Evolutionary conservation across 2,797 vertebrate species (phyloP).

Genomic region (Gymnocypris eckloni): DNA sequence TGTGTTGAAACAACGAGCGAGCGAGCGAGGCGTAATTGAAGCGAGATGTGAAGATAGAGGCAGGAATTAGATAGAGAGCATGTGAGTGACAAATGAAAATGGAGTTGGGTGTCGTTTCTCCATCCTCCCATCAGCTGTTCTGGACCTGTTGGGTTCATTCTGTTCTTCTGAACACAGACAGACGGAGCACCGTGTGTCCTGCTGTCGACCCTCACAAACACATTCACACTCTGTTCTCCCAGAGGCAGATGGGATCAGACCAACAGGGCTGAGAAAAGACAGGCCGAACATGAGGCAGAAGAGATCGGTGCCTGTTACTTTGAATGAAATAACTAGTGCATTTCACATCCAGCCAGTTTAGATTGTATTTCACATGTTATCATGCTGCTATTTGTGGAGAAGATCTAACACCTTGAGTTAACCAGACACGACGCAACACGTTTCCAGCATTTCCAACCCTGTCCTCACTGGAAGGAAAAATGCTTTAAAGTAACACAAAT

Average conservation of each 20-base stretch:
- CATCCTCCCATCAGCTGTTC: conserved; percentile 23
- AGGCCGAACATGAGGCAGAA: conserved; percentile 9
- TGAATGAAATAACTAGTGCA: not conserved
- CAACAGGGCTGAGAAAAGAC: conserved; percentile 18
- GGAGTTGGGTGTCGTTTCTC: not conserved
- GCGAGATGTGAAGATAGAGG: not conserved
- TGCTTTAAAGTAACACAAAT: not conserved
- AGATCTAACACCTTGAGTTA: conserved; percentile 16
- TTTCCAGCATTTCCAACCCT: not conserved
- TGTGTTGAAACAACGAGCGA: not conserved
- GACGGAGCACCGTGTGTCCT: conserved; percentile 39
- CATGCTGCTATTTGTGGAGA: conserved; percentile 21
- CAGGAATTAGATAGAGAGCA: not conserved
- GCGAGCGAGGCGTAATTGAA: not conserved
- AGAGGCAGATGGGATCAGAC: conserved; percentile 36
- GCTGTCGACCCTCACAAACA: conserved; percentile 61
- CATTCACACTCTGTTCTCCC: conserved; percentile 36
- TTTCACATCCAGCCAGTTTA: conserved; percentile 5
- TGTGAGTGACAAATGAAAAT: conserved; percentile 6
- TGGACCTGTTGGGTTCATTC: conserved; percentile 11
- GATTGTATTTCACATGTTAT: not conserved
- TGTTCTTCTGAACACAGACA: not conserved
- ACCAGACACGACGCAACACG: not conserved
- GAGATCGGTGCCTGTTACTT: not conserved
- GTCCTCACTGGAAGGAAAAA: not conserved